Evolutionary conservation across 2,888 invertebrate species (phyloP).

Genomic region (Nycteola revayana): DNA sequence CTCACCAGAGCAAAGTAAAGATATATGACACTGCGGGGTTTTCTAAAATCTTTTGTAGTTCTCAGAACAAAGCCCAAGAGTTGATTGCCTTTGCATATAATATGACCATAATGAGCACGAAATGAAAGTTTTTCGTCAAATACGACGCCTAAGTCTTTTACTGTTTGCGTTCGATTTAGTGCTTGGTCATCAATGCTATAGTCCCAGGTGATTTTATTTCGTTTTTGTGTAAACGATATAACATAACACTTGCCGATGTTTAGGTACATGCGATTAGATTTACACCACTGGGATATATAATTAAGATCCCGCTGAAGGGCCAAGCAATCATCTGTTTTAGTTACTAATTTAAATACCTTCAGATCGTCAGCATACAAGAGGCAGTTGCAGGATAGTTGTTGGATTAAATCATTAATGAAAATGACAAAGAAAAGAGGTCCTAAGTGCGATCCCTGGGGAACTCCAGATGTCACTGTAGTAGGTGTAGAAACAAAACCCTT

Average conservation of each 20-base stretch:
- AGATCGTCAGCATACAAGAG: constrained; percentile 19
- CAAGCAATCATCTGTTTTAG: background rate
- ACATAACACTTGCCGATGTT: constrained; percentile 6
- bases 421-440: constrained; percentile 17
- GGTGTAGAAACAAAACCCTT: constrained; percentile 9
- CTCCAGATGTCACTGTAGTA: constrained; percentile 6
- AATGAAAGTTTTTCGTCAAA: constrained; percentile 1
- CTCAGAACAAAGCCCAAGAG: background rate
- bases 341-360: constrained; percentile 8
- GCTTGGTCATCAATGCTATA: background rate
- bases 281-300: constrained; percentile 2
- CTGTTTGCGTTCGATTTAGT: background rate
- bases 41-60: background rate
- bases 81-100: background rate
- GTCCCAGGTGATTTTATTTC: background rate
- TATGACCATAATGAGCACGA: background rate
- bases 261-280: constrained; percentile 1
- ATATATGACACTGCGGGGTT: background rate
- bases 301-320: constrained; percentile 4
- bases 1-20: background rate
- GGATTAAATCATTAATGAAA: constrained; percentile 13
- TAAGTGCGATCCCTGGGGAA: constrained; percentile 19
- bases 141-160: background rate
- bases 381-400: background rate
- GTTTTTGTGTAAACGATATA: constrained; percentile 5